A percentile compares a stretch with the other conserved stretches of the same genome.
phyloP scores from a whole-genome alignment of 53 echinoderm and acorn worm species.

The Paracentrotus lividus region DNA sequence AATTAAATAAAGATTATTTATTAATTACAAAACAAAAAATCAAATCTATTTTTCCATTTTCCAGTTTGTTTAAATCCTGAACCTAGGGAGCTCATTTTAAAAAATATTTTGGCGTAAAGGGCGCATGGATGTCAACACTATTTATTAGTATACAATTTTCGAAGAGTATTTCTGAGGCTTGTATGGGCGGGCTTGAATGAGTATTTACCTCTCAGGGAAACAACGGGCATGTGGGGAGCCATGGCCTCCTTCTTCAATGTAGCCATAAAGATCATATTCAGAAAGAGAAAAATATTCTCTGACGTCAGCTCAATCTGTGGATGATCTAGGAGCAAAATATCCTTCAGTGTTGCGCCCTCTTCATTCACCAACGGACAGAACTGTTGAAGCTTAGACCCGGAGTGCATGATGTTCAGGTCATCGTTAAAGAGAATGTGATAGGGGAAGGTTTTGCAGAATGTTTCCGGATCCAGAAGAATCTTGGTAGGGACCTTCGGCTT shows the following conservation, averaged over 20 bases:
- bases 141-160: no score
- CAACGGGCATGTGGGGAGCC: conserved; percentile 56
- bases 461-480: conserved; percentile 79
- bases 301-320: conserved; percentile 82
- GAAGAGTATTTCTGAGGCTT: no score
- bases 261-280: conserved; percentile 89
- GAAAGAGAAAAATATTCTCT: conserved; percentile 78
- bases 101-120: no score
- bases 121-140: no score
- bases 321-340: conserved; percentile 81
- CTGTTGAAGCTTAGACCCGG: conserved; percentile 82
- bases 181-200: no score
- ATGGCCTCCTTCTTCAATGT: conserved; percentile 76
- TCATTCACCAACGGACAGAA: conserved; percentile 76
- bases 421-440: conserved; percentile 92
- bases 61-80: no score
- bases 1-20: no score
- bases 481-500: conserved; percentile 71
- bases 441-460: conserved; percentile 86
- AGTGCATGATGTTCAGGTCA: conserved; percentile 77
- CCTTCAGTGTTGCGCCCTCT: conserved; percentile 75
- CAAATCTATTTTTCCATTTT: no score
- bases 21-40: no score
- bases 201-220: conserved; percentile 90
- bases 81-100: no score